Conservation (phyloP, 1,140 invertebrate species). For the Adelges cooleyi region DNA sequence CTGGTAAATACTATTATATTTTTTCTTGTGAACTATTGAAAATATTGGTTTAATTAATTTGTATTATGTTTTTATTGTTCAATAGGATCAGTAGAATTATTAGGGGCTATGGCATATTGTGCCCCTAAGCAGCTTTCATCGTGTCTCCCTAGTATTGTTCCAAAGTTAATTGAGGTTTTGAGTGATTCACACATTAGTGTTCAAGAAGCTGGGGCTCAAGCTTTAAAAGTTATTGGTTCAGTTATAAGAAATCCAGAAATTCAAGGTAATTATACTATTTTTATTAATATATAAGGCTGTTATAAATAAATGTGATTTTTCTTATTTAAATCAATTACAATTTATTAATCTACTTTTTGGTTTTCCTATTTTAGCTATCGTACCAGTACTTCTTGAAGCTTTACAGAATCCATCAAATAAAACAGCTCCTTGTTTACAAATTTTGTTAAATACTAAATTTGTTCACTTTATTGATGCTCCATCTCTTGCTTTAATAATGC, state of each 20-base stretch:
- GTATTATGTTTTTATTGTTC: too few species aligned
- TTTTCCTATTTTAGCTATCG: slow-evolving; percentile 56
- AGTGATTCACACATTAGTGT: slow-evolving; percentile 97
- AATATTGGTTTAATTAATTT: too few species aligned
- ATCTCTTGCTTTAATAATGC: slow-evolving; percentile 97
- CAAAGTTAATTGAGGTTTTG: slow-evolving; percentile 93
- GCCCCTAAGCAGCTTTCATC: slow-evolving; percentile 96
- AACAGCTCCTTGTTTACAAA: slow-evolving; percentile 82
- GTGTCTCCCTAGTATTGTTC: slow-evolving; percentile 94
- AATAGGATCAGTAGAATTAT: slow-evolving; percentile 81
- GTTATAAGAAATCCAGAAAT: slow-evolving; percentile 99
- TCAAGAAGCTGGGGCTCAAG: slow-evolving; percentile 91
- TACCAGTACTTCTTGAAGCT: slow-evolving; percentile 80
- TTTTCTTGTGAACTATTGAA: background rate
- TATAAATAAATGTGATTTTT: background rate
- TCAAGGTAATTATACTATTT: slow-evolving; percentile 52
- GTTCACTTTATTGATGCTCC: slow-evolving; percentile 99
- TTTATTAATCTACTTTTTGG: background rate
- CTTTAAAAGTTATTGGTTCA: slow-evolving; percentile 90
- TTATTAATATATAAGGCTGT: too few species aligned
- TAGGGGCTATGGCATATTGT: slow-evolving; percentile 96
- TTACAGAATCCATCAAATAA: slow-evolving; percentile 94
- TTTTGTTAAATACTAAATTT: slow-evolving; percentile 91
- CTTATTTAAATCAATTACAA: background rate
- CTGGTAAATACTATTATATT: slow-evolving; percentile 46